Percentiles rank a stretch among this genome's conserved stretches.
Conservation (phyloP, 2,888 invertebrate species). For the Phrixothrix hirtus region DNA sequence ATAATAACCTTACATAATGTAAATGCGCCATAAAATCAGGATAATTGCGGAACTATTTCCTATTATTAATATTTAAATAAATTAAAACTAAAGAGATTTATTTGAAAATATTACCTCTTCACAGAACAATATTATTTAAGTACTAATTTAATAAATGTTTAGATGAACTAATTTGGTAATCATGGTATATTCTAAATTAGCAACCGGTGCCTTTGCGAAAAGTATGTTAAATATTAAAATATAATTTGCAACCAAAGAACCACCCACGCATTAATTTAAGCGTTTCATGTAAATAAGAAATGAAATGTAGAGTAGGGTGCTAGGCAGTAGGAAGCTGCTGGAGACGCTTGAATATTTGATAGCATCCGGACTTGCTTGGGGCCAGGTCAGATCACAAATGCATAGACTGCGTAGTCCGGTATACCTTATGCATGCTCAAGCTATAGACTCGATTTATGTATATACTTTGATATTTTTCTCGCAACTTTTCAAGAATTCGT, state of each 20-base stretch:
- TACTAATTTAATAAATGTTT: no score
- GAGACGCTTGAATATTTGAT: slow-evolving; percentile 32
- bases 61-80: no score
- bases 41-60: no score
- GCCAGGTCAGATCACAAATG: slow-evolving; percentile 31
- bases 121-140: no score
- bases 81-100: no score
- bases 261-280: slow-evolving; percentile 23
- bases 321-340: slow-evolving; percentile 13
- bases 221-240: slow-evolving; percentile 15
- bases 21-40: no score
- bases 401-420: slow-evolving; percentile 28
- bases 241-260: slow-evolving; percentile 19
- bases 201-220: not conserved
- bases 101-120: no score
- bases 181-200: no score
- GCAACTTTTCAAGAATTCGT: slow-evolving; percentile 27
- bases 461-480: slow-evolving; percentile 35
- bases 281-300: slow-evolving; percentile 22
- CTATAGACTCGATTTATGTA: slow-evolving; percentile 37
- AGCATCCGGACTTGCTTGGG: slow-evolving; percentile 24
- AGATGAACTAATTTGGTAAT: no score
- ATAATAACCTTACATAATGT: no score
- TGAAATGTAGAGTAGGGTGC: slow-evolving; percentile 22
- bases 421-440: slow-evolving; percentile 33